phyloP scores from a whole-genome alignment of 23 tunicate species.

The Oikopleura vanhoeffeni region DNA sequence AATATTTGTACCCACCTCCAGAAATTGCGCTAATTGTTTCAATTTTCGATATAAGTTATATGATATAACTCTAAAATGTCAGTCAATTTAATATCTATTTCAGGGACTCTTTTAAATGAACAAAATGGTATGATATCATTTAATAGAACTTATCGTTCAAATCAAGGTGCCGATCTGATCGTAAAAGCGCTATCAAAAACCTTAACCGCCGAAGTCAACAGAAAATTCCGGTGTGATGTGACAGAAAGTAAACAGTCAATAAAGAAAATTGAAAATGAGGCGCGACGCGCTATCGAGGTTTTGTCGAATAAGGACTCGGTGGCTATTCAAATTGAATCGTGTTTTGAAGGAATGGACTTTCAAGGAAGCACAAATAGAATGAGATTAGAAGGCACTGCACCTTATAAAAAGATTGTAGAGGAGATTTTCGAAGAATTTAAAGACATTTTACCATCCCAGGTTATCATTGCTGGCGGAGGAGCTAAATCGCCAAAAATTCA shows the following conservation, averaged over 20 bases:
- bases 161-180: neutral
- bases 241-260: neutral
- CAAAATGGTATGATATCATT: neutral
- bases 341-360: slow-evolving; percentile 12
- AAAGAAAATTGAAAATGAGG: neutral
- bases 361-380: neutral
- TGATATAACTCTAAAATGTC: too few species aligned
- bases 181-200: neutral
- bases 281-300: slow-evolving; percentile 7
- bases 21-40: too few species aligned
- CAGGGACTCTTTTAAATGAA: neutral
- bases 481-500: neutral
- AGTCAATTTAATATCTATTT: too few species aligned
- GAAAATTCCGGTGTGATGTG: slow-evolving; percentile 5
- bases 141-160: neutral
- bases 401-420: neutral
- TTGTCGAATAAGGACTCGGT: neutral
- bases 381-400: neutral
- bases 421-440: neutral
- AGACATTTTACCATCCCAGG: neutral
- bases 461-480: neutral
- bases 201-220: neutral
- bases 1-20: too few species aligned
- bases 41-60: too few species aligned
- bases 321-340: neutral